Evolutionary conservation across 2,888 invertebrate genomes (phyloP), one percentile per base, ranked within the genome.

Genomic region (Lissonota sp.): DNA sequence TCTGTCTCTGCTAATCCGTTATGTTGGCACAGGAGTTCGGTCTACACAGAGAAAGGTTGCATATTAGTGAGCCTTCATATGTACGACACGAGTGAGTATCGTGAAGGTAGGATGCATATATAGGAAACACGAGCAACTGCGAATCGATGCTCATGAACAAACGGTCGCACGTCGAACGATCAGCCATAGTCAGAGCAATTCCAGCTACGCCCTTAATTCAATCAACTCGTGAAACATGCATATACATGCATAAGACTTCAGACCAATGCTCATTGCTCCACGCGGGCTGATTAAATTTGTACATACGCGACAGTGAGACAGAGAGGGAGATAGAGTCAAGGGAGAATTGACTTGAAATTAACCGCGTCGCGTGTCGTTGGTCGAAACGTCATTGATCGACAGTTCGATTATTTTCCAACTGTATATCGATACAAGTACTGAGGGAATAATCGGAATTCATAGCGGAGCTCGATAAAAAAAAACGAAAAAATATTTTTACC

Each of bases 271-370:
- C 60, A 74, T 70, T 58, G 70, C 55, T 58, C 42, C 74, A 70
- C 58, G 42, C 12, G 64, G 44, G 44, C 79, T 74, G 70, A 79
- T 79, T 74, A 79, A 74, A 79, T 74, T 74, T 63, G 75, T 67
- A 57, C 60, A 75, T 75, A 46, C 12, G 26, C 3, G 8, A 7
- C 49, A 55, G 62, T 62, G 66, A 26, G 26, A 67, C 70, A 60
- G 58, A 69, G 49, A 75, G 66, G 26, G 3, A 67, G 70, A 60
- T 51, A 69, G 49, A 71, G 75, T 42, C 66, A 49, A 67, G 40
- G 40, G 66, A 67, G 49, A 67, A 60, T 44, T 10, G 53, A 60
- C 64, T 26, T 55, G 67, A 16, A 66, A 80, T 60, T 71, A 75
- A 26, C 49, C 14, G n/a, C n/a, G 46, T 71, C 26, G 26, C 44